Percentiles rank a stretch among this genome's conserved stretches.
Evolutionary conservation across 2,113 vertebrate species (phyloP).

Genomic region (Mormyrus lacerda): DNA sequence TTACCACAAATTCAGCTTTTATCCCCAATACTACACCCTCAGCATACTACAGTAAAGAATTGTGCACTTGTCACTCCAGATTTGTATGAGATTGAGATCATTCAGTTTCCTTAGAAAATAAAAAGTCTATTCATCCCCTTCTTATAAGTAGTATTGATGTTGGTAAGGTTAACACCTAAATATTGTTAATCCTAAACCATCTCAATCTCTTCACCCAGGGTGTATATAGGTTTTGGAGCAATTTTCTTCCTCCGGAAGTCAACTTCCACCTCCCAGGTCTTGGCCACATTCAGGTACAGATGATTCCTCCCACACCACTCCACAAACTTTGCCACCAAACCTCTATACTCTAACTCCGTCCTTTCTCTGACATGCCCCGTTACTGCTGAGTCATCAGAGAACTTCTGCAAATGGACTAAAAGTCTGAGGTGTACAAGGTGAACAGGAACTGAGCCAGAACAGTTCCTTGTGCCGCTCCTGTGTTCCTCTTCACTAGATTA

Average conservation of each 20-base stretch:
- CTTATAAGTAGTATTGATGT: not conserved
- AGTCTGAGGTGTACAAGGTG: conserved; percentile 7
- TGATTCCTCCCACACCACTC: conserved; percentile 10
- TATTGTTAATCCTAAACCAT: not conserved
- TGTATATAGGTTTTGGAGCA: no score
- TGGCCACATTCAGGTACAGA: not conserved
- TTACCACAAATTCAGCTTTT: no score
- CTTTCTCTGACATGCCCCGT: not conserved
- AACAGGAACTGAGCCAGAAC: not conserved
- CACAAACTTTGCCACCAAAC: not conserved
- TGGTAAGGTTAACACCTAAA: not conserved
- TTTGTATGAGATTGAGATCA: no score
- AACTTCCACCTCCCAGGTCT: not conserved
- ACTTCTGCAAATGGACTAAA: not conserved
- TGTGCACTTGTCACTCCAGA: no score
- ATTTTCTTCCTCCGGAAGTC: not conserved
- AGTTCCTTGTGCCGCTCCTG: not conserved
- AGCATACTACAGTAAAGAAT: no score
- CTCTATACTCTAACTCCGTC: conserved; percentile 11
- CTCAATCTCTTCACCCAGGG: not conserved
- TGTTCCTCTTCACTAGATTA: not conserved
- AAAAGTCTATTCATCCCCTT: not conserved
- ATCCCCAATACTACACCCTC: no score
- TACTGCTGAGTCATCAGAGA: not conserved
- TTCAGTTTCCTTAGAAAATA: no score